Conservation (phyloP, 2,797 vertebrate species). For the Hypotaenidia philippensis region DNA sequence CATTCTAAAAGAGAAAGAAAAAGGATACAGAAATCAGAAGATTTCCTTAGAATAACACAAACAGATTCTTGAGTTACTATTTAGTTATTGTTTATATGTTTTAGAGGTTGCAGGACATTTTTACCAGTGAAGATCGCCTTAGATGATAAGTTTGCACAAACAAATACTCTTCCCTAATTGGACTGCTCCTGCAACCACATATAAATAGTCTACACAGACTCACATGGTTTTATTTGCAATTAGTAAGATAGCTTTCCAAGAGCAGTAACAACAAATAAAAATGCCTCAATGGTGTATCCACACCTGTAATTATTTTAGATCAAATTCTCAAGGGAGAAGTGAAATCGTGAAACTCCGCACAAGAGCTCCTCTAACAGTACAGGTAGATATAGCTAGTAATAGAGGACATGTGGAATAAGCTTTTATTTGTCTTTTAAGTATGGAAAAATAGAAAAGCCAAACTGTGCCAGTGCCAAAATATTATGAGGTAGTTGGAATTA, state of each 20-base stretch:
- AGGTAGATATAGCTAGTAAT: neutral
- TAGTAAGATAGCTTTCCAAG: neutral
- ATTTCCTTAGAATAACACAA: neutral
- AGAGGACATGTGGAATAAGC: neutral
- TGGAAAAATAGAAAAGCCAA: neutral
- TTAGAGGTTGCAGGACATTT: neutral
- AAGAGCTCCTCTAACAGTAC: neutral
- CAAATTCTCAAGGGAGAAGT: neutral
- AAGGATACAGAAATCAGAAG: neutral
- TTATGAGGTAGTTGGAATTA: neutral
- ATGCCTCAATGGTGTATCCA: neutral
- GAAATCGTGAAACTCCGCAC: neutral
- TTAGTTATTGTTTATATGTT: neutral
- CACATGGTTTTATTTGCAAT: neutral
- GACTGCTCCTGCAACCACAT: neutral
- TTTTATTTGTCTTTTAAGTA: neutral
- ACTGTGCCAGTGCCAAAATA: neutral
- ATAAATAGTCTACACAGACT: neutral
- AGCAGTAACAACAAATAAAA: neutral
- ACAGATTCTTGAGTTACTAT: neutral
- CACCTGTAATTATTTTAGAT: neutral
- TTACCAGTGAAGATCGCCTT: neutral
- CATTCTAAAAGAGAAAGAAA: neutral
- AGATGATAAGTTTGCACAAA: neutral
- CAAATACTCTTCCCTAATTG: neutral